A percentile compares a stretch with the other conserved stretches of the same genome.
Conservation (phyloP, 2,797 vertebrate genomes). For the Orestias chungarensis region DNA sequence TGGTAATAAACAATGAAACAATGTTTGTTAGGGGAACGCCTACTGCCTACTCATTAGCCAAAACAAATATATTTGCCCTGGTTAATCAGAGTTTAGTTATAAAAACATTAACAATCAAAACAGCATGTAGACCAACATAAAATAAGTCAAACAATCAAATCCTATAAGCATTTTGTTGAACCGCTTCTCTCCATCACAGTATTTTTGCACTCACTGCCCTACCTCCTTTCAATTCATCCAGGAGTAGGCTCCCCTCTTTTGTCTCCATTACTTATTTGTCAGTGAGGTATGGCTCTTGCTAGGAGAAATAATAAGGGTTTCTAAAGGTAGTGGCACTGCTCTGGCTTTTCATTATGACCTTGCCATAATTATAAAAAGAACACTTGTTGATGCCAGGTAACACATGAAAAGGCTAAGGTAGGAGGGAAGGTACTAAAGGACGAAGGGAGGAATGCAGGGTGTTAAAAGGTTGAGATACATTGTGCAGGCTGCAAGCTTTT, state of each 20-base stretch:
- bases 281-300: conserved; percentile 44
- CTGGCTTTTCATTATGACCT: conserved; percentile 35
- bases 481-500: conserved; percentile 1
- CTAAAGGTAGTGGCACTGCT: conserved; percentile 34
- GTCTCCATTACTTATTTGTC: conserved; percentile 40
- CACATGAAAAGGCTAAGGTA: conserved; percentile 2
- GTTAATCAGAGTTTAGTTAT: no score
- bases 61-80: no score
- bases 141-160: neutral
- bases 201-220: conserved; percentile 24
- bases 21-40: conserved; percentile 3
- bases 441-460: neutral
- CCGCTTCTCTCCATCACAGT: conserved; percentile 31
- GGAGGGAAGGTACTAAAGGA: neutral
- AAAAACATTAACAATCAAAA: neutral
- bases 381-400: conserved; percentile 51
- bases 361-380: conserved; percentile 43
- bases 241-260: conserved; percentile 17
- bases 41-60: neutral
- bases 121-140: neutral
- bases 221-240: conserved; percentile 12
- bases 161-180: conserved; percentile 40
- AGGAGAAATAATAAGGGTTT: conserved; percentile 58
- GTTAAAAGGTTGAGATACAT: conserved; percentile 4
- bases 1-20: neutral